These are phyloP conservation scores for Erpetoichthys calabaricus DNA, from an alignment of 2,797 vertebrate genomes.

Conservation along the genomic window DNA sequence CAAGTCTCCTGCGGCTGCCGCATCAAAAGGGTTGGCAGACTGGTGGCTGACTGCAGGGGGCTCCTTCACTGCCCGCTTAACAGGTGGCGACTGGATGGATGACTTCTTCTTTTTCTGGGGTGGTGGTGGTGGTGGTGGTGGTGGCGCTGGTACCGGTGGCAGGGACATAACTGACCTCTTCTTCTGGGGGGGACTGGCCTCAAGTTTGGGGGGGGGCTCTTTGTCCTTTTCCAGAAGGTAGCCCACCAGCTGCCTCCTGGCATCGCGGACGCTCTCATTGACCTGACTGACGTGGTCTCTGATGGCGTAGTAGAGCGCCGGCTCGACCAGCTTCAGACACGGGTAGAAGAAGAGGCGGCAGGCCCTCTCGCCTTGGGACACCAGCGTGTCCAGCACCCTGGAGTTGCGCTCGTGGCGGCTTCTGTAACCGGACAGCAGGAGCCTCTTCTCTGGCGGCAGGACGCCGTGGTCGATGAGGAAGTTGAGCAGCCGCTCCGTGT, in stretches of 20 bases:
- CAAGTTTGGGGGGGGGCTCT: constrained; percentile 20
- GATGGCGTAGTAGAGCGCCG: constrained; percentile 48
- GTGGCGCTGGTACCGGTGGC: not conserved
- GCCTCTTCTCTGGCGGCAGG: constrained; percentile 44
- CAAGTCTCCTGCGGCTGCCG: constrained; percentile 30
- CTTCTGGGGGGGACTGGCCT: constrained; percentile 7
- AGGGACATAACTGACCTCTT: not conserved
- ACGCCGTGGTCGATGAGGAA: constrained; percentile 45
- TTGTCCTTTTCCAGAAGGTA: constrained; percentile 59
- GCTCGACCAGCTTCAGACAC: constrained; percentile 57
- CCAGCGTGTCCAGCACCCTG: constrained; percentile 45
- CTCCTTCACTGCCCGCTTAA: constrained; percentile 14
- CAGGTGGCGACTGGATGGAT: constrained; percentile 5
- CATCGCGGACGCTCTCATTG: constrained; percentile 44
- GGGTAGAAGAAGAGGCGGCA: constrained; percentile 65
- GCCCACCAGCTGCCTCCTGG: constrained; percentile 56
- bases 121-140: constrained; percentile 14
- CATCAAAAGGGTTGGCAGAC: constrained; percentile 24
- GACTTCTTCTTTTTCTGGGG: constrained; percentile 14
- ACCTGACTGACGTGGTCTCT: constrained; percentile 41
- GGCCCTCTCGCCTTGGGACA: constrained; percentile 57
- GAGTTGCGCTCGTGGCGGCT: constrained; percentile 49
- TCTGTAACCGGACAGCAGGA: constrained; percentile 41
- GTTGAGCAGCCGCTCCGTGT: constrained; percentile 47
- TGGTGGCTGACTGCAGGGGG: constrained; percentile 12